Base-by-base conservation (phyloP, 2,113 vertebrate genomes). In the Apaloderma vittatum region DNA sequence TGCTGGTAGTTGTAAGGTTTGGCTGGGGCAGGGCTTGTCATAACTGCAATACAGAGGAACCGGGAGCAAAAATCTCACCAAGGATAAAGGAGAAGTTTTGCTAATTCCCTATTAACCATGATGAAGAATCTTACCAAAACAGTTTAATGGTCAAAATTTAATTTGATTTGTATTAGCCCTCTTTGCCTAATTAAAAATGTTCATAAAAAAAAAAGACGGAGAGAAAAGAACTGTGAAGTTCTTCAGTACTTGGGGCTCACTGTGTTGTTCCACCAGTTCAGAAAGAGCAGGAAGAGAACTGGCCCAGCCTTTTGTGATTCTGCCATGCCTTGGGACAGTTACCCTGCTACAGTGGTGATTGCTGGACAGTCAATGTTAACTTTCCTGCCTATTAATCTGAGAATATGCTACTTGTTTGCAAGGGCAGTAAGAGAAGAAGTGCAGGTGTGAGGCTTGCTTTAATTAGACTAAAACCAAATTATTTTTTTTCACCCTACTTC, bases 151-250 rank as follows among this genome's bases (percentile, higher is more conserved):
- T 59, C 12, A 62, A 75, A 79, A 86, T 88, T 90, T 90, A 73
- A 92, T 90, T 95, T 91, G 29, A 90, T 83, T 93, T 91, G 57
- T 67, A 55, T 95, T 90, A 74, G 36, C 27, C 9, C 4, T 65
- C 73, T 90, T 96, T 96, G 34, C 34, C 34, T 89, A 82, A 94
- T 94, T 95, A 95, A 94, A 93, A 94, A 91, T 74, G 4, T 43
- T 62, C 54, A 15, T 54, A 36, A 32, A 79, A 79, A 67, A 27
- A 61, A 24, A 86, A 85, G 16, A 32, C 1, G 11, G 6, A 5
- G 40, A 62, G 32, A 46, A 89, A 72, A 68, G n/a, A 46, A 8
- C 46, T 22, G 17, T 58, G 81, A 43, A 61, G 22, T 16, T 73
- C 19, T n/a, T 67, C n/a, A 43, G 20, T 51, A 59, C 74, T 40